A percentile compares a stretch with the other conserved stretches of the same genome.
Evolutionary conservation across 2,797 vertebrate genomes (phyloP).

Genomic region (Cirrhinus molitorella): DNA sequence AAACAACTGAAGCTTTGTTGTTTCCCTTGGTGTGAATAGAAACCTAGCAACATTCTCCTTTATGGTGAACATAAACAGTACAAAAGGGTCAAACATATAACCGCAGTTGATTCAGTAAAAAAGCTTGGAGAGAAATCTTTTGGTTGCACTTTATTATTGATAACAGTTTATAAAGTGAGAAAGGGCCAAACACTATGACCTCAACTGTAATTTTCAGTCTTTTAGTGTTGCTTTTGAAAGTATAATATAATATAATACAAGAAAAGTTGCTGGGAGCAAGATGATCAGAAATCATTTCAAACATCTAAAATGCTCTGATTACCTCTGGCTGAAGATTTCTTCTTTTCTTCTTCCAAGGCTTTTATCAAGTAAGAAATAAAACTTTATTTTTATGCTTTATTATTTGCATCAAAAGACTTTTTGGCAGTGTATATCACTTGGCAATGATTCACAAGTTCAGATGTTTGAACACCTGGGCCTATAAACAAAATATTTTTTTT

Average conservation of each 20-base stretch:
- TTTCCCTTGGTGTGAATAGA: constrained; percentile 30
- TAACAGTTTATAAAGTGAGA: not conserved
- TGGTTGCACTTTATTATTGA: not conserved
- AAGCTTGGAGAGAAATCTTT: constrained; percentile 20
- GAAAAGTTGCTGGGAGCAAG: not conserved
- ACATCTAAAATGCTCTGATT: not conserved
- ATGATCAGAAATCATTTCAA: not conserved
- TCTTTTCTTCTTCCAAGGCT: not conserved
- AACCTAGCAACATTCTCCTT: constrained; percentile 37
- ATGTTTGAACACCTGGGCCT: not conserved
- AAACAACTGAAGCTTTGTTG: constrained; percentile 28
- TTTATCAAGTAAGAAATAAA: not conserved
- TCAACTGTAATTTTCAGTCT: not conserved
- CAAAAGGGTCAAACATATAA: constrained; percentile 23
- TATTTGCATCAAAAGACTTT: constrained; percentile 1
- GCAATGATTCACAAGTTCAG: not conserved
- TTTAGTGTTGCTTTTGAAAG: not conserved
- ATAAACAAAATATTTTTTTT: not conserved
- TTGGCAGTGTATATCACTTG: constrained; percentile 5
- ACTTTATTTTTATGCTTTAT: not conserved
- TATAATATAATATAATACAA: not conserved
- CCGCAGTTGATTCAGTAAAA: constrained; percentile 39
- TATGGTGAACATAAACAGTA: constrained; percentile 7
- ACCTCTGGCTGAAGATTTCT: not conserved
- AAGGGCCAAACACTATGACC: not conserved